These are phyloP conservation scores for Varanus komodoensis DNA, from an alignment of 2,113 vertebrate species.

Conservation along the genomic window DNA sequence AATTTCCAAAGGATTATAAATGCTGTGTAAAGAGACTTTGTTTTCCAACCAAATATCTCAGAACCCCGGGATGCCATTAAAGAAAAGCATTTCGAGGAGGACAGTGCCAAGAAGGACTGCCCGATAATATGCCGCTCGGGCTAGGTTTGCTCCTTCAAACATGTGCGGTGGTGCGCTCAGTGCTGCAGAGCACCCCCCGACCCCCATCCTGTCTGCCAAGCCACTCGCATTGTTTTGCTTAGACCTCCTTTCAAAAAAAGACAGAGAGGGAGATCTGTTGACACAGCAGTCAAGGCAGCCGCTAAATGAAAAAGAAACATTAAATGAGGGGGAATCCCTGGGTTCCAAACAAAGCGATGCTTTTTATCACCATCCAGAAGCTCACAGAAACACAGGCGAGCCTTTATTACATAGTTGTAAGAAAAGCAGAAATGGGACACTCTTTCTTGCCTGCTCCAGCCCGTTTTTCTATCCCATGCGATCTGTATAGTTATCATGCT, in stretches of 20 bases:
- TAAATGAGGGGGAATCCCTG: background rate
- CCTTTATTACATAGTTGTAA: background rate
- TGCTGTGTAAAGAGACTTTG: constrained; percentile 7
- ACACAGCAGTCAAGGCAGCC: constrained; percentile 29
- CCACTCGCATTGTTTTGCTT: constrained; percentile 12
- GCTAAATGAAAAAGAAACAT: constrained; percentile 24
- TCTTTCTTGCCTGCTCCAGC: background rate
- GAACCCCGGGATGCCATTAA: constrained; percentile 36
- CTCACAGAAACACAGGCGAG: background rate
- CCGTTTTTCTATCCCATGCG: background rate
- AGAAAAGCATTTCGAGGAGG: background rate
- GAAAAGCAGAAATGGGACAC: background rate
- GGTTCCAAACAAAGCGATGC: background rate
- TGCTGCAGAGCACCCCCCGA: background rate
- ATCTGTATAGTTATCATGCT: background rate
- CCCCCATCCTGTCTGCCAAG: background rate
- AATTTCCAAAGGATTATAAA: background rate
- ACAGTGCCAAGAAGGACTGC: background rate
- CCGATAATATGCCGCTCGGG: background rate
- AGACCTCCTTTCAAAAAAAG: constrained; percentile 23
- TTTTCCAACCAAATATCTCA: background rate
- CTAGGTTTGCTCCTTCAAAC: background rate
- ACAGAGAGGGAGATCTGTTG: background rate
- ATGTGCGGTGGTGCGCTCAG: background rate
- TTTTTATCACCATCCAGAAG: background rate